Evolutionary conservation across 2,888 invertebrate genomes (phyloP), one percentile per base, ranked within the genome.

Genomic region (Macrophya alboannulata): DNA sequence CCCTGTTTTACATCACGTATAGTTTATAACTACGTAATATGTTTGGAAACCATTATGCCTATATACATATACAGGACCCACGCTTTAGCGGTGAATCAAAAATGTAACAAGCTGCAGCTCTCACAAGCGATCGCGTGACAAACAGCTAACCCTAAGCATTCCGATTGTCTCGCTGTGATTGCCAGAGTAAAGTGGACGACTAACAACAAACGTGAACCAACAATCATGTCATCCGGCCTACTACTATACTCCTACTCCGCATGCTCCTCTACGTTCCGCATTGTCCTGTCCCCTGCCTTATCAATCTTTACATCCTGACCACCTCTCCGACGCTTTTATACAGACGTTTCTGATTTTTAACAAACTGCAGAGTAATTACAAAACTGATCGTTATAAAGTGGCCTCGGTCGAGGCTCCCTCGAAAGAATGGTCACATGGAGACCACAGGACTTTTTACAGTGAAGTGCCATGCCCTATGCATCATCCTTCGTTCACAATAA

Each of bases 111-210:
- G 81, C n/a, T n/a, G n/a, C 81, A 43, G 37, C 51, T 25, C 31
- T 40, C 43, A 12, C n/a, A 55, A 59, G 43, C 62, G 81, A 62
- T 81, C 62, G 81, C 81, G 81, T 81, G 81, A 81, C 81, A 81
- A 81, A 81, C 62, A 21, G 62, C 81, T 43, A 81, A 81, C 62
- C 62, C n/a, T 81, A 59, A 62, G 81, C 81, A 59, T 81, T 81
- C 81, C 81, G 81, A 81, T 81, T 81, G 81, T 81, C 81, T 62
- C 43, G 62, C 40, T 81, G 81, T 81, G 81, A 81, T 81, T 81
- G 43, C 81, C 43, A 17, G 81, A 77, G 81, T 59, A 81, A 81
- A 81, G 81, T 81, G 81, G 81, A 81, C 62, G 51, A 62, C 62
- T 62, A 62, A 37, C 81, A 81, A 81, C 81, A 81, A 81, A 81